Evolutionary conservation across 1,140 invertebrate species (phyloP).

Genomic region (Wiebesia pumilae): DNA sequence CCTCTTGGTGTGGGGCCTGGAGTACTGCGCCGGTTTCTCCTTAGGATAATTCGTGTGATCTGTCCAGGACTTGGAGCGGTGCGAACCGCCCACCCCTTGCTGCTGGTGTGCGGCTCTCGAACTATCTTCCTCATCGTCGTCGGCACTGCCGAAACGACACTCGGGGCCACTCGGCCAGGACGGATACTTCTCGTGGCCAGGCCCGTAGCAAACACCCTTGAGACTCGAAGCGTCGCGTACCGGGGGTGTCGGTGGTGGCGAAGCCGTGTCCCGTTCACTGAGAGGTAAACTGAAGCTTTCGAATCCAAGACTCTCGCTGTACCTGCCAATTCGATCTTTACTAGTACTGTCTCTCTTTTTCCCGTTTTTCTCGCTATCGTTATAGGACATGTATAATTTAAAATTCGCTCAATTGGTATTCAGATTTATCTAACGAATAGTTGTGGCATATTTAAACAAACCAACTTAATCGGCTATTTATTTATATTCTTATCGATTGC

Average conservation of each 20-base stretch:
- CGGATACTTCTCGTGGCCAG: slow-evolving; percentile 87
- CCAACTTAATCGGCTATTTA: too few species aligned
- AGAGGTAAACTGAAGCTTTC: slow-evolving; percentile 73
- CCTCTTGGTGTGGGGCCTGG: slow-evolving; percentile 81
- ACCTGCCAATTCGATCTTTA: slow-evolving; percentile 56
- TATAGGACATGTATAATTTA: too few species aligned
- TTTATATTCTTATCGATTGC: not conserved
- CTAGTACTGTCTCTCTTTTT: too few species aligned
- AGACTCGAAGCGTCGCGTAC: slow-evolving; percentile 83
- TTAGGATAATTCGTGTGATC: slow-evolving; percentile 85
- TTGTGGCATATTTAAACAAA: too few species aligned
- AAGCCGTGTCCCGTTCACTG: slow-evolving; percentile 71
- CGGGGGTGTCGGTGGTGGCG: slow-evolving; percentile 78
- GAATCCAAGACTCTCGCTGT: slow-evolving; percentile 73
- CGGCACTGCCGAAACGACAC: slow-evolving; percentile 55
- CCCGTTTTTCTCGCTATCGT: too few species aligned
- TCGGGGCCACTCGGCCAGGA: slow-evolving; percentile 81
- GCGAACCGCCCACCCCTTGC: slow-evolving; percentile 72
- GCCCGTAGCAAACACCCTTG: slow-evolving; percentile 81
- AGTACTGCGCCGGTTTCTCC: slow-evolving; percentile 80
- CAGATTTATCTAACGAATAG: too few species aligned
- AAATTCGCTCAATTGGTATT: too few species aligned
- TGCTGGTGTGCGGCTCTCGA: slow-evolving; percentile 13
- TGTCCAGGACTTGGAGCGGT: slow-evolving; percentile 84
- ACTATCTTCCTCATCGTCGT: slow-evolving; percentile 70